Base-by-base conservation (phyloP, 2,888 invertebrate species). In the Erpobdella octoculata region DNA sequence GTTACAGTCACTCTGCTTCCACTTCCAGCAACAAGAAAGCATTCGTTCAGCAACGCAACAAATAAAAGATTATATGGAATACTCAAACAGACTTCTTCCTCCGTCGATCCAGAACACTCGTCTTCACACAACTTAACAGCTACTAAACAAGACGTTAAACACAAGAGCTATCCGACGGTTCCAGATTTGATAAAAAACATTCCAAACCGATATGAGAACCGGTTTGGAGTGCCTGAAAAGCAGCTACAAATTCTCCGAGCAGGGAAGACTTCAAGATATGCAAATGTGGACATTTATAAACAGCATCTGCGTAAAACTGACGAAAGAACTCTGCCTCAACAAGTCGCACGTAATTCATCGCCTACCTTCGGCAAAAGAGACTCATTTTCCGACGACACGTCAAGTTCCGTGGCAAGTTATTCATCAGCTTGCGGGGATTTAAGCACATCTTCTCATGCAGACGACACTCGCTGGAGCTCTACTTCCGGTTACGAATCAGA, bases 401-500 rank as follows among this genome's bases (percentile, higher is more conserved):
- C 53, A 1, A 53, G 53, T n/a, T 53, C 53, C 9, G 53, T 53
- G 53, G 28, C 53, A 9, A 48, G 48, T 48, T 48, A 48, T 9
- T 3, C 48, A 48, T 48, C 48, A 21, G n/a, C 48, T 25, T 53
- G 53, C 15, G 53, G 53, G 28, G 53, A 53, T 8, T 9, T 53
- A 28, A 53, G 53, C 53, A 12, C 28, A 21, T 25, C 8, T 28
- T 53, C 53, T 9, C 21, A 21, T 53, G 21, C 53, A 25, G 53
- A 53, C 8, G 53, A 53, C 28, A 28, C 53, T 28, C 21, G 53
- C 21, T 53, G 53, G 53, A 53, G 53, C 28, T 53, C 53, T 18
- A 53, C 53, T 53, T 53, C 53, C 9, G 53, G 53, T 28, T 53
- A 53, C 53, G 53, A 53, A n/a, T 53, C 53, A 5, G 53, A 53